Percentiles rank a stretch among this genome's conserved stretches.
Evolutionary conservation across 2,797 vertebrate species (phyloP).

Genomic region (Pipistrellus pipistrellus): DNA sequence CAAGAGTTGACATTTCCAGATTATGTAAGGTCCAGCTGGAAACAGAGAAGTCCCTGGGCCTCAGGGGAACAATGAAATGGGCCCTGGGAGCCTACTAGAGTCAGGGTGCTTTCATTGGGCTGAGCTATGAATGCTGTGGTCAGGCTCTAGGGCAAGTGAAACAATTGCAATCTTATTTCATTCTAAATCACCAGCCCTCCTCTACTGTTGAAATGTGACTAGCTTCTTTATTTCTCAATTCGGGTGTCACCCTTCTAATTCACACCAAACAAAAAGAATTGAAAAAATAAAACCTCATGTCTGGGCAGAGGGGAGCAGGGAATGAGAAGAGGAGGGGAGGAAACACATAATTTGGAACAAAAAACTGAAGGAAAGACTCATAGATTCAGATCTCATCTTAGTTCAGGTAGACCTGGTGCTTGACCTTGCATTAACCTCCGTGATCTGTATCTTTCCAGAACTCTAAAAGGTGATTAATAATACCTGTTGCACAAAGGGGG

Average conservation of each 20-base stretch:
- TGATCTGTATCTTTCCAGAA: conserved; percentile 16
- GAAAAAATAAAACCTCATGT: conserved; percentile 61
- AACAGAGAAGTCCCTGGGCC: background rate
- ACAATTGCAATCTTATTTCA: conserved; percentile 46
- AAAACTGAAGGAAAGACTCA: background rate
- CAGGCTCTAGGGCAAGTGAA: conserved; percentile 34
- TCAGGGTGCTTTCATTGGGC: background rate
- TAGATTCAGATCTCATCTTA: background rate
- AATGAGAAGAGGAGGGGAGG: background rate
- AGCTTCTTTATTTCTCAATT: conserved; percentile 53
- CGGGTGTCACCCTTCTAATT: conserved; percentile 35
- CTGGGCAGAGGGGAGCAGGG: background rate
- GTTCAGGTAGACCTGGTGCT: background rate
- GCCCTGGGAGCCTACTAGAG: background rate
- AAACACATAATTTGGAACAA: background rate
- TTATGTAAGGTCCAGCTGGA: background rate
- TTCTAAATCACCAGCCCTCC: conserved; percentile 60
- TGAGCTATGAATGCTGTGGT: conserved; percentile 32
- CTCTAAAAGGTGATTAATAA: background rate
- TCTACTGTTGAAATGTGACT: conserved; percentile 73
- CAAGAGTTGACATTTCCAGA: background rate
- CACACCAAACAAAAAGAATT: conserved; percentile 53
- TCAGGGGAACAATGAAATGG: background rate
- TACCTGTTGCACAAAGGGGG: background rate
- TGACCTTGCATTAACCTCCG: background rate